Conservation (phyloP, 2,888 invertebrate genomes). For the Drosophila flavopinicola region DNA sequence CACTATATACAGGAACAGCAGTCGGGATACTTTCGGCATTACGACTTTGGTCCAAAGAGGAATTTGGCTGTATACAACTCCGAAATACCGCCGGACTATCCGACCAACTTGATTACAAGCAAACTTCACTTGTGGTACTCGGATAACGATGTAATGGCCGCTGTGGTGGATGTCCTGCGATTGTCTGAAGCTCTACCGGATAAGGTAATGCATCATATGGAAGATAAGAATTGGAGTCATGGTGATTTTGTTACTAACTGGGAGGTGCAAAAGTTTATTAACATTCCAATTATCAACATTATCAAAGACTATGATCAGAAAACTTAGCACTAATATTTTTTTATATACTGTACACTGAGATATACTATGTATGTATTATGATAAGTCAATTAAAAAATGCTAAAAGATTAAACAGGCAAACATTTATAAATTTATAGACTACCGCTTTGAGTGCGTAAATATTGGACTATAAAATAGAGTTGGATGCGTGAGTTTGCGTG, state of each 20-base stretch:
- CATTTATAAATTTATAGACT: slow-evolving; percentile 15
- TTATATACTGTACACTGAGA: not conserved
- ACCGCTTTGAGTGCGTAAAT: not conserved
- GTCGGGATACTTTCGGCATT: slow-evolving; percentile 62
- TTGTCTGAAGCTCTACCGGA: slow-evolving; percentile 61
- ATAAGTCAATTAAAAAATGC: not conserved
- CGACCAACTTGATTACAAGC: slow-evolving; percentile 48
- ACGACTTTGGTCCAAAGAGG: slow-evolving; percentile 56
- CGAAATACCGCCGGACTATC: slow-evolving; percentile 62
- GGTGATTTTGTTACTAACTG: slow-evolving; percentile 54
- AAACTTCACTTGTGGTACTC: slow-evolving; percentile 71
- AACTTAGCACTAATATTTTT: not conserved
- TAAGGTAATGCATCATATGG: slow-evolving; percentile 57
- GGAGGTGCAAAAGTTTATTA: slow-evolving; percentile 59
- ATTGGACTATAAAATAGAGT: too few relatives aligned
- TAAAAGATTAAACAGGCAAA: not conserved
- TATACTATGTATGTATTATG: not conserved
- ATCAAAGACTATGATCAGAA: slow-evolving; percentile 39
- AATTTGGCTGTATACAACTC: slow-evolving; percentile 57
- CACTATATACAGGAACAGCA: slow-evolving; percentile 74
- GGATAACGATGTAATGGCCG: slow-evolving; percentile 68
- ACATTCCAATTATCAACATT: slow-evolving; percentile 61
- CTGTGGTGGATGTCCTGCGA: slow-evolving; percentile 60
- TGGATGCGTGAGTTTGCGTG: too few relatives aligned
- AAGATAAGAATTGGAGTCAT: slow-evolving; percentile 66